A percentile compares a stretch with the other conserved stretches of the same genome.
Conservation (phyloP, 2,888 invertebrate species). For the Agrochola lychnidis region DNA sequence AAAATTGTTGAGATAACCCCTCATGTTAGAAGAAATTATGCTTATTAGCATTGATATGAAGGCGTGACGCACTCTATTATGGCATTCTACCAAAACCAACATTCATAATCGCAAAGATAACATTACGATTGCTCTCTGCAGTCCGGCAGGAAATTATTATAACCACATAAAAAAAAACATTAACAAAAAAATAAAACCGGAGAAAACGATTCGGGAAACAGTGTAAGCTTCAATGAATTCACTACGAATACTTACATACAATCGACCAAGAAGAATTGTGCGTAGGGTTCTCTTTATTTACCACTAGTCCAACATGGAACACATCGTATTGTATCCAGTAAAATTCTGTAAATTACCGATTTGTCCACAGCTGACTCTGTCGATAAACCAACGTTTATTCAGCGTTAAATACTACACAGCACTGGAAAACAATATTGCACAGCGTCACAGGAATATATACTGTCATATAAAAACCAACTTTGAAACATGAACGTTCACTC, state of each 20-base stretch:
- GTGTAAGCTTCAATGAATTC: conserved; percentile 28
- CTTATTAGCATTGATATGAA: conserved; percentile 15
- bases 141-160: conserved; percentile 20
- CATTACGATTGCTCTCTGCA: conserved; percentile 24
- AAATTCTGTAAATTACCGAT: conserved; percentile 75
- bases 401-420: conserved; percentile 65
- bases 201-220: conserved; percentile 34
- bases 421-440: conserved; percentile 70
- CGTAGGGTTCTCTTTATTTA: conserved; percentile 73
- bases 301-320: conserved; percentile 78
- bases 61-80: conserved; percentile 41
- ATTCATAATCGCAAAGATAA: conserved; percentile 40
- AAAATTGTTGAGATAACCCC: conserved; percentile 44
- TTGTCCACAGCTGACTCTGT: conserved; percentile 74
- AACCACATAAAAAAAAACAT: conserved; percentile 52
- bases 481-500: conserved; percentile 60
- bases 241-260: conserved; percentile 61
- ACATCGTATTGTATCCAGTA: conserved; percentile 77
- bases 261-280: conserved; percentile 48
- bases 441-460: conserved; percentile 59
- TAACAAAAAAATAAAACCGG: conserved; percentile 55
- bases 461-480: conserved; percentile 53
- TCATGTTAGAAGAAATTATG: conserved; percentile 15
- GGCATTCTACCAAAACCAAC: conserved; percentile 54
- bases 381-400: conserved; percentile 60